Evolutionary conservation across 2,113 vertebrate genomes (phyloP).

Genomic region (Channa argus): DNA sequence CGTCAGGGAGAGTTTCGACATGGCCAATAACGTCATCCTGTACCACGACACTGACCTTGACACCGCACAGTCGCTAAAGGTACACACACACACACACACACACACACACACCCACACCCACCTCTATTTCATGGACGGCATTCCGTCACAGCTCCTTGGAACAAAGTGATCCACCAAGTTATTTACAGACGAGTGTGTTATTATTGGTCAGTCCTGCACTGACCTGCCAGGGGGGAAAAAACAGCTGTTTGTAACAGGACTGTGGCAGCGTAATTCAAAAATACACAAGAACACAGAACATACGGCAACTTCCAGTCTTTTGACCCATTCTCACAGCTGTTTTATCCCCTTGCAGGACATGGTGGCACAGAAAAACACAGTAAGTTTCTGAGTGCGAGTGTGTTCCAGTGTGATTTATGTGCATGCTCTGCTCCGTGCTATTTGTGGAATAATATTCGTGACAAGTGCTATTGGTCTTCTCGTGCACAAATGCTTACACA

Average conservation of each 20-base stretch:
- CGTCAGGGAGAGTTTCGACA: slow-evolving; percentile 95
- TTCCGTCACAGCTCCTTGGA: slow-evolving; percentile 24
- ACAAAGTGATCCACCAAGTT: slow-evolving; percentile 56
- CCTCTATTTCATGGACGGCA: slow-evolving; percentile 25
- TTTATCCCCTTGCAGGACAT: slow-evolving; percentile 86
- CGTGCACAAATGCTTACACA: slow-evolving; percentile 20
- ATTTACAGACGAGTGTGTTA: slow-evolving; percentile 52
- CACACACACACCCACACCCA: slow-evolving; percentile 18
- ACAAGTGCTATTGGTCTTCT: slow-evolving; percentile 3
- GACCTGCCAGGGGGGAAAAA: not conserved
- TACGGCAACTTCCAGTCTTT: not conserved
- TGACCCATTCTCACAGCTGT: slow-evolving; percentile 29
- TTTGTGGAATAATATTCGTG: slow-evolving; percentile 49
- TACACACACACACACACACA: slow-evolving; percentile 64
- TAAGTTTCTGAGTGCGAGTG: slow-evolving; percentile 85
- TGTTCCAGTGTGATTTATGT: slow-evolving; percentile 39
- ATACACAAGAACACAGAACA: not conserved
- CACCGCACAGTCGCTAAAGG: slow-evolving; percentile 93
- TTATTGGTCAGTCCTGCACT: not conserved
- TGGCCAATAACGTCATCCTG: slow-evolving; percentile 96
- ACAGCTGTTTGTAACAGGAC: slow-evolving; percentile 39
- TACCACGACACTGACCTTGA: slow-evolving; percentile 92
- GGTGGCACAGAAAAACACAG: slow-evolving; percentile 94
- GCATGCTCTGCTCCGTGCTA: slow-evolving; percentile 17
- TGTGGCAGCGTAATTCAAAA: not conserved